phyloP scores from a whole-genome alignment of 2,797 vertebrate genomes.

The Neopelma chrysocephalum region DNA sequence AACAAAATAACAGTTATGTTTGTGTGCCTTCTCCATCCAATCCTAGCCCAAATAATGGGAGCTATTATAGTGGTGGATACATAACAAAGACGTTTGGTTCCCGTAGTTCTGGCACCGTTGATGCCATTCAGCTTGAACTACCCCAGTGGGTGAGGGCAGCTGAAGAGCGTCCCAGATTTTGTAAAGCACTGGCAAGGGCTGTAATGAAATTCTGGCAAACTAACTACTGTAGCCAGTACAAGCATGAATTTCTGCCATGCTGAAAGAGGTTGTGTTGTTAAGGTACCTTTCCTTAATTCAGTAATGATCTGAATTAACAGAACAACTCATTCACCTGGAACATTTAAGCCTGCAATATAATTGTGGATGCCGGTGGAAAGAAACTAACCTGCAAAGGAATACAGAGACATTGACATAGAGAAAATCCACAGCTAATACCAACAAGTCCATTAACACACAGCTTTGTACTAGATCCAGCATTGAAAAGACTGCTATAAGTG shows the following conservation, averaged over 20 bases:
- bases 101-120: not conserved
- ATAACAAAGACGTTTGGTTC: conserved; percentile 62
- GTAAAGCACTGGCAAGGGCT: conserved; percentile 53
- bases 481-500: not conserved
- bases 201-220: conserved; percentile 51
- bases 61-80: conserved; percentile 62
- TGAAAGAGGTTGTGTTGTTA: not conserved
- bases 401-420: rapidly evolving
- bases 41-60: conserved; percentile 56
- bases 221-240: conserved; percentile 40
- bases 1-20: conserved; percentile 32
- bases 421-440: not conserved
- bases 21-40: conserved; percentile 69
- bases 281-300: not conserved
- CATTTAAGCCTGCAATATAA: not conserved
- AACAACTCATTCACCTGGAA: not conserved
- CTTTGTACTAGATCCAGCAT: not conserved
- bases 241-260: not conserved
- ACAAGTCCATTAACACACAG: not conserved
- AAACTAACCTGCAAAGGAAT: not conserved
- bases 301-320: not conserved
- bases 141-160: conserved; percentile 56
- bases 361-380: not conserved
- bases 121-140: conserved; percentile 69
- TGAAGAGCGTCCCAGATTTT: conserved; percentile 47